Percentiles rank a stretch among this genome's conserved stretches.
These are phyloP conservation scores for Buathra laborator DNA, from an alignment of 2,888 invertebrate species.

Conservation along the genomic window DNA sequence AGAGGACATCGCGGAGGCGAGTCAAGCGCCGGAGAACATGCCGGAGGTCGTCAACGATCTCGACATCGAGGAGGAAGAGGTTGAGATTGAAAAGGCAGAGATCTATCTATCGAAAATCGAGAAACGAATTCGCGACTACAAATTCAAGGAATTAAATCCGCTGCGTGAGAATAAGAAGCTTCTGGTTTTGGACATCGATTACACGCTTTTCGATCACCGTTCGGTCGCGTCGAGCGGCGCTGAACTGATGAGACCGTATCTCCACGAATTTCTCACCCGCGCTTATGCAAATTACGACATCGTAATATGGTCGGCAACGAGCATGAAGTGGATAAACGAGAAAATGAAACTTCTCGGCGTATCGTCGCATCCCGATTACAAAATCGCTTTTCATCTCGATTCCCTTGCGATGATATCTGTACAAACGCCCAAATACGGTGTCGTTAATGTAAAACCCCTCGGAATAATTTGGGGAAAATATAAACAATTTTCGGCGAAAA, in stretches of 20 bases:
- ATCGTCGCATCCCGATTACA: slow-evolving; percentile 92
- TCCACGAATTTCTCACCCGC: slow-evolving; percentile 96
- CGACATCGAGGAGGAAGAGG: slow-evolving; percentile 95
- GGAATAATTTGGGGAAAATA: slow-evolving; percentile 99
- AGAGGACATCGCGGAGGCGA: slow-evolving; percentile 94
- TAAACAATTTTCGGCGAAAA: slow-evolving; percentile 94
- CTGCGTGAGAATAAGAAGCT: slow-evolving; percentile 95
- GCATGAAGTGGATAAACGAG: slow-evolving; percentile 99
- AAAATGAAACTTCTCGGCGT: slow-evolving; percentile 98
- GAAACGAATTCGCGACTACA: slow-evolving; percentile 93
- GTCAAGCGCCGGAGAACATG: slow-evolving; percentile 92
- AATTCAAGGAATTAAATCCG: slow-evolving; percentile 93
- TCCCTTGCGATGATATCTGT: slow-evolving; percentile 98
- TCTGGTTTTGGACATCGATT: slow-evolving; percentile 97
- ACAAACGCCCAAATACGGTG: slow-evolving; percentile 95
- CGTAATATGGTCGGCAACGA: slow-evolving; percentile 99
- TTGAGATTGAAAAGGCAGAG: slow-evolving; percentile 89
- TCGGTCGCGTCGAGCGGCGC: slow-evolving; percentile 95
- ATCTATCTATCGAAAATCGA: slow-evolving; percentile 93
- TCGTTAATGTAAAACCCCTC: slow-evolving; percentile 97
- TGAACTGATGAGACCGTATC: slow-evolving; percentile 97
- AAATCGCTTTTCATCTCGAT: slow-evolving; percentile 96
- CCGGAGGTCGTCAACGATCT: slow-evolving; percentile 96
- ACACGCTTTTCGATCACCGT: slow-evolving; percentile 98
- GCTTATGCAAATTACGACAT: slow-evolving; percentile 97